Evolutionary conservation across 1,140 invertebrate species (phyloP), one percentile per base, ranked within the genome.

Genomic region (Zaprionus capensis): DNA sequence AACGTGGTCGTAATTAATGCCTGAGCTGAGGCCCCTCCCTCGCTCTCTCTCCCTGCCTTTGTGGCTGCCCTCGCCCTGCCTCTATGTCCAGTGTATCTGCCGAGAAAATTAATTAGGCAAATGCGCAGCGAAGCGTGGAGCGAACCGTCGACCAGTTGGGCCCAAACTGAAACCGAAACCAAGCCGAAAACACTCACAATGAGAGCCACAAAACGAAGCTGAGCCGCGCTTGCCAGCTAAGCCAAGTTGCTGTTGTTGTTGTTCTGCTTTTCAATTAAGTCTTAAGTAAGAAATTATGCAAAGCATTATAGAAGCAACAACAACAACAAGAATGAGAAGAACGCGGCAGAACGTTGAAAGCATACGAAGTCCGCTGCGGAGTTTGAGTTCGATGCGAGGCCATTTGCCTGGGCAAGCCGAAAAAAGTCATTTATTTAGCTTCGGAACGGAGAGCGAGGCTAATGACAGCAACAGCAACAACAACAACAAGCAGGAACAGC

Each of bases 231-330:
- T 78, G 36, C 12, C 63, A 71, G 67, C 67, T 78, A 71, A 81
- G 61, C 73, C 46, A 55, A 41, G n/a, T 44, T 20, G 31, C 14
- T 46, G 5, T 76, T 55, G 46, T 57, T 73, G 28, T 71, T 53
- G 69, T 65, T 57, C 62, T 79, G 58, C 74, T 81, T 91, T 91
- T 91, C 87, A 90, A 91, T 90, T 91, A 91, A 91, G 80, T 86
- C 80, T 91, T 91, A 91, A 91, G 85, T 91, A 83, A 90, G 90
- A 91, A 91, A 91, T 91, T 91, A 91, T 91, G 90, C 91, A 91
- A 91, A 90, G 73, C 82, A 90, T 79, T 81, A 76, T 73, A 78
- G 68, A 65, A 67, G 63, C 46, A 59, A 71, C 38, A 83, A 34
- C 15, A 72, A 61, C 51, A 63, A 56, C 31, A 72, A 71, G 20